Conservation (phyloP, 2,888 invertebrate genomes). For the Drosophila niveifrons region DNA sequence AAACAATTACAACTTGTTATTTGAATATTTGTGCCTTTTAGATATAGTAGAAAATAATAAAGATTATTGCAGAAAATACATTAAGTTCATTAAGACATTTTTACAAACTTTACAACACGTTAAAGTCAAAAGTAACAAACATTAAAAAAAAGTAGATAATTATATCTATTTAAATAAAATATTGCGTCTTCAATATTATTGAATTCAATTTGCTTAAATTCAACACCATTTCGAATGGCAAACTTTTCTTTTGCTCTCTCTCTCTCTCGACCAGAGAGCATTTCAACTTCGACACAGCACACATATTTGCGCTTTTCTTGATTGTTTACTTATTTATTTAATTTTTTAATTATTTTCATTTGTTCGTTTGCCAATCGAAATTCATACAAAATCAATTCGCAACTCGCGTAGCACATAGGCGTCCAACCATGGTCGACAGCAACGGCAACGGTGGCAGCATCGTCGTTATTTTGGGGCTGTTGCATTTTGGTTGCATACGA, state of each 20-base stretch:
- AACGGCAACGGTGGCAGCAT: background rate
- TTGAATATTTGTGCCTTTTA: too few species aligned
- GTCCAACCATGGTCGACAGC: slow-evolving; percentile 27
- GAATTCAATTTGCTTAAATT: background rate
- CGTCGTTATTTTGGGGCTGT: background rate
- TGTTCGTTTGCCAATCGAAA: slow-evolving; percentile 42
- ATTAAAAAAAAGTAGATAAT: background rate
- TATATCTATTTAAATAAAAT: too few species aligned
- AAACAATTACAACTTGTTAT: too few species aligned
- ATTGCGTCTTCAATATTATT: too few species aligned
- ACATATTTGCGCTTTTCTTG: background rate
- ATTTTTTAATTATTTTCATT: slow-evolving; percentile 31
- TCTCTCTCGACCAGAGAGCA: background rate
- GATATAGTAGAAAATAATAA: too few species aligned
- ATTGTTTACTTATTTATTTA: slow-evolving; percentile 10
- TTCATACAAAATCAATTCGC: slow-evolving; percentile 49
- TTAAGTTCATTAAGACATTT: too few species aligned
- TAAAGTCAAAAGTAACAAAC: too few species aligned
- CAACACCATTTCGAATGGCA: background rate
- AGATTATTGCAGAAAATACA: too few species aligned
- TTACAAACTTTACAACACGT: too few species aligned
- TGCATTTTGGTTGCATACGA: slow-evolving; percentile 30
- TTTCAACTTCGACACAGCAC: background rate
- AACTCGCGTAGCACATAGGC: slow-evolving; percentile 21
- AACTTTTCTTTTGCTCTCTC: too few species aligned